phyloP scores from a whole-genome alignment of 2,113 vertebrate species.

The Gopherus flavomarginatus region DNA sequence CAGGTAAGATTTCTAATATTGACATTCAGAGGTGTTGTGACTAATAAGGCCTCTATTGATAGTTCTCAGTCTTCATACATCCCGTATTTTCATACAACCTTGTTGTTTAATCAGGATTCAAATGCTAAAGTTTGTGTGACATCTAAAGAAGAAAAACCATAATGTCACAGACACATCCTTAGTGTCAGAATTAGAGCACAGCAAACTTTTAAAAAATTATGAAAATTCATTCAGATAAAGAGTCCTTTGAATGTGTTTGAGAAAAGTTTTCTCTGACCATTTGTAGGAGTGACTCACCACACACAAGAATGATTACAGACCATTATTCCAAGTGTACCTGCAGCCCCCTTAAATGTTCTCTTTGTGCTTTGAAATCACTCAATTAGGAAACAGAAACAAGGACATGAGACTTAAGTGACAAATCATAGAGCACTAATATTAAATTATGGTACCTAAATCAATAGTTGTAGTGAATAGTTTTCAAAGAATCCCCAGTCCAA shows the following conservation, averaged over 20 bases:
- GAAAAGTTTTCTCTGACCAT: background rate
- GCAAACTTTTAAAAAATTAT: background rate
- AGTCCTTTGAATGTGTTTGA: background rate
- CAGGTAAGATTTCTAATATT: conserved; percentile 44
- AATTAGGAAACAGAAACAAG: background rate
- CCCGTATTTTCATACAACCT: background rate
- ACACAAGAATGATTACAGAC: background rate
- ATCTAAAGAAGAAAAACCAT: background rate
- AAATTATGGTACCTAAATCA: background rate
- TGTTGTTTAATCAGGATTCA: background rate
- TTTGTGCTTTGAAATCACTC: background rate
- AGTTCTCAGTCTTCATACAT: background rate
- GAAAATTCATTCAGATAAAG: background rate
- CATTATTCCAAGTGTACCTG: background rate
- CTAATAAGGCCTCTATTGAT: background rate
- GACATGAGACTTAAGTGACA: background rate
- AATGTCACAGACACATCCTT: background rate
- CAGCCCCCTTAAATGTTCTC: background rate
- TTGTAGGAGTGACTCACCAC: background rate
- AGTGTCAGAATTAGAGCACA: background rate
- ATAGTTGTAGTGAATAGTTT: background rate
- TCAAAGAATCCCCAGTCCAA: background rate
- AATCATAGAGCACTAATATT: background rate
- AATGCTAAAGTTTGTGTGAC: background rate
- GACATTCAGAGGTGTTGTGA: background rate